Base-by-base conservation (phyloP, 1,140 invertebrate species). In the Neoseiulus cucumeris region DNA sequence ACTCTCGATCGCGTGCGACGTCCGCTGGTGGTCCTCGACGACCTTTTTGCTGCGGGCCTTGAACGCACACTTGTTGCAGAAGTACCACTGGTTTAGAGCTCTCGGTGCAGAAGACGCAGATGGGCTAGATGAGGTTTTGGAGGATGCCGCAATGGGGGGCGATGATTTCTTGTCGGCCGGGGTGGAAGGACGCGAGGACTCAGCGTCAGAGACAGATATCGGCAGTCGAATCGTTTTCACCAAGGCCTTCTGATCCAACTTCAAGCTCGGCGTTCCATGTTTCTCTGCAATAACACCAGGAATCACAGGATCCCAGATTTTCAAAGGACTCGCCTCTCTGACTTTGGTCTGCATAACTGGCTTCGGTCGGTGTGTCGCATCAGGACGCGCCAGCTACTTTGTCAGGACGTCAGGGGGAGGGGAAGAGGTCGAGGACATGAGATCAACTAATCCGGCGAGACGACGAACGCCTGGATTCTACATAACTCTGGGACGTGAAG, bases 201-300 rank as follows among this genome's bases (percentile, higher is more conserved):
- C 51, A 33, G 51, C 51, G 33, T 59, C 51, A 25, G 51, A 59
- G 25, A 59, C 51, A 29, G 51, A 59, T 29, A 59, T 59, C 51
- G 51, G 51, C 22, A 59, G 51, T 25, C 51, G 51, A 25, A 59
- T 20, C 12, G 51, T 59, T 25, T 59, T 59, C 25, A 59, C 51
- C 25, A 59, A 9, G 22, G 51, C 51, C 17, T 70, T 71, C 33
- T 39, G 33, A 14, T 69, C 68, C 17, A 73, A 71, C 45, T 70
- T 66, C 64, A 39, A 22, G 7, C 20, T 51, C 30, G 25, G 39
- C 29, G 68, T 65, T 18, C 22, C 42, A 41, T 66, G n/a, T 65
- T 33, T 45, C 25, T 66, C 44, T 42, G 44, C 28, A 64, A 44
- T 45, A 39, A 39, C 33, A 39, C 33, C 4, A 39, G 33, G 4